Percentiles rank a stretch among this genome's conserved stretches.
Conservation (phyloP, 2,113 vertebrate genomes). For the Stercorarius parasiticus region DNA sequence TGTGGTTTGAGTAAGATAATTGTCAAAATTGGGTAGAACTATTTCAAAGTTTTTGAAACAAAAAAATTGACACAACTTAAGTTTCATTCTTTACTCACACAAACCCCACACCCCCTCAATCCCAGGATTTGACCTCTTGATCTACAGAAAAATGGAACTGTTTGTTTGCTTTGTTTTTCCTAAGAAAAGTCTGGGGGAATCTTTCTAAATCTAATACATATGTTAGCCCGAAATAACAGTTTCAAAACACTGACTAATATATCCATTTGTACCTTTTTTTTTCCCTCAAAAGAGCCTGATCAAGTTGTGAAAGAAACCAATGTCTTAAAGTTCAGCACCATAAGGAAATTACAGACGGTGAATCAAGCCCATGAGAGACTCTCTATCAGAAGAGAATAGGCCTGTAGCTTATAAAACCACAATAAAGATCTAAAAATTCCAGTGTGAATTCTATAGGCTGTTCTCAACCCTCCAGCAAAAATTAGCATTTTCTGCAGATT, state of each 20-base stretch:
- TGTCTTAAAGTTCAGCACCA: constrained; percentile 25
- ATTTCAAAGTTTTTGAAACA: not conserved
- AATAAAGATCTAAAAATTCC: constrained; percentile 13
- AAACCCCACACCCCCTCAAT: not conserved
- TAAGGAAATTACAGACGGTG: constrained; percentile 20
- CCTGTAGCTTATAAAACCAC: not conserved
- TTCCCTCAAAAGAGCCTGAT: not conserved
- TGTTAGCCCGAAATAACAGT: not conserved
- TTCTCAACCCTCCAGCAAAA: constrained; percentile 11
- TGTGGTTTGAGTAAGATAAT: not conserved
- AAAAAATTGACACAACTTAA: not conserved
- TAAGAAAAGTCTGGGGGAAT: not conserved
- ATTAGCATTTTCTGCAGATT: not conserved
- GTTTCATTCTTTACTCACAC: not conserved
- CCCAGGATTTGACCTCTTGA: not conserved
- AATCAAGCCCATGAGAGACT: not conserved
- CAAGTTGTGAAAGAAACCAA: not conserved
- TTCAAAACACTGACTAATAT: not conserved
- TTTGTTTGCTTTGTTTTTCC: not conserved
- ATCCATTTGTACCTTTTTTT: not conserved
- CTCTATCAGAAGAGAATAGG: not conserved
- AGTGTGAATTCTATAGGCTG: not conserved
- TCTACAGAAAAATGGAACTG: not conserved
- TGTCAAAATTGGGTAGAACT: not conserved
- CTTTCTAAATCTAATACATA: not conserved